Conservation (phyloP, 1,140 invertebrate species). For the Zaprionus kolodkinae region DNA sequence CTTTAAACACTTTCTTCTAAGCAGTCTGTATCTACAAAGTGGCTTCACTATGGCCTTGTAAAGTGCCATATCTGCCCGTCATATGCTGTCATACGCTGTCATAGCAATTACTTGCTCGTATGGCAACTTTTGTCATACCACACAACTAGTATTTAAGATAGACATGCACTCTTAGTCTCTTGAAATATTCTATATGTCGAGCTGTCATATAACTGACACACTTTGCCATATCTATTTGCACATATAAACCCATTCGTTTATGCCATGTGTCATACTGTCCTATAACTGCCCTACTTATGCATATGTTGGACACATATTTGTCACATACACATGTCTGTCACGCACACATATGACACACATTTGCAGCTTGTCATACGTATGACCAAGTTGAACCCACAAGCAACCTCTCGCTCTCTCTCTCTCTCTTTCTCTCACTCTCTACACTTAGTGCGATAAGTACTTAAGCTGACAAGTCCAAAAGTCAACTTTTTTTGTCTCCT, state of each 20-base stretch:
- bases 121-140: no score
- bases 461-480: conserved; percentile 9
- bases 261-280: background rate
- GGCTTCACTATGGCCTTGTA: no score
- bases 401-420: background rate
- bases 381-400: background rate
- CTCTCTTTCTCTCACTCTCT: no score
- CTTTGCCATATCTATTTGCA: background rate
- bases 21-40: background rate
- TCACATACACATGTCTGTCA: background rate
- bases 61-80: background rate
- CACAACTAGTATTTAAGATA: no score
- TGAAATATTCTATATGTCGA: no score
- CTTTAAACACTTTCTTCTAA: background rate
- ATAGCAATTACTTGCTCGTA: no score
- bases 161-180: no score
- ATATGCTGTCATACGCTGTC: no score
- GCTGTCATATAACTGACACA: background rate
- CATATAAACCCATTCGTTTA: background rate
- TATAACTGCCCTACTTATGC: background rate
- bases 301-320: background rate
- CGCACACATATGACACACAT: background rate
- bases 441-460: background rate
- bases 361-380: background rate
- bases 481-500: background rate